Percentiles rank a stretch among this genome's conserved stretches.
phyloP scores from a whole-genome alignment of 2,797 vertebrate genomes.

The Phyllotis vaccarum region DNA sequence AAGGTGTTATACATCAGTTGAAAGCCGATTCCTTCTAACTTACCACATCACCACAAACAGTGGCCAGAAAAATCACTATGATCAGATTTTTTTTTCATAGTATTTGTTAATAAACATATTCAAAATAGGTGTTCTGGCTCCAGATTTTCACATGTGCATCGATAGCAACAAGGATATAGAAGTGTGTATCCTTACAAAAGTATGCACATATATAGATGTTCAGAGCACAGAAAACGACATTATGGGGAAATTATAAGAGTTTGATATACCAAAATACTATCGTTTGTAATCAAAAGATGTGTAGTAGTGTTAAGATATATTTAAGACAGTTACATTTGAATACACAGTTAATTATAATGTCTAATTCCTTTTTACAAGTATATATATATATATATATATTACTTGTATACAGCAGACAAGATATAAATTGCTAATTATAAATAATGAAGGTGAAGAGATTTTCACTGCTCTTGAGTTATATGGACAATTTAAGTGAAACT shows the following conservation, averaged over 20 bases:
- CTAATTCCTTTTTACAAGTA: conserved; percentile 8
- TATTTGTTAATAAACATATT: conserved; percentile 4
- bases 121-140: not conserved
- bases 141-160: conserved; percentile 9
- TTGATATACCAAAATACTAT: conserved; percentile 7
- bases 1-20: not conserved
- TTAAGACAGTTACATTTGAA: conserved; percentile 39
- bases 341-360: not conserved
- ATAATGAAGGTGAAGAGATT: not conserved
- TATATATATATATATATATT: too few species aligned
- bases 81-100: conserved; percentile 6
- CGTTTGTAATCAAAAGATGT: conserved; percentile 44
- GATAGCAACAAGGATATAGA: not conserved
- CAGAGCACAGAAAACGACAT: not conserved
- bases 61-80: conserved; percentile 1
- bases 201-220: not conserved
- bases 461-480: conserved; percentile 58
- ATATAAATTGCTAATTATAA: conserved; percentile 49
- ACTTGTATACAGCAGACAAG: not conserved
- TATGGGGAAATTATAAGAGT: not conserved
- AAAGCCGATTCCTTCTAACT: not conserved
- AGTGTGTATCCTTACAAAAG: not conserved
- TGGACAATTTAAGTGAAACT: conserved; percentile 48
- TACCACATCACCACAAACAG: not conserved
- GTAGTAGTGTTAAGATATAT: not conserved